These are phyloP conservation scores for Apis cerana DNA, from an alignment of 1,140 invertebrate genomes.

Conservation along the genomic window DNA sequence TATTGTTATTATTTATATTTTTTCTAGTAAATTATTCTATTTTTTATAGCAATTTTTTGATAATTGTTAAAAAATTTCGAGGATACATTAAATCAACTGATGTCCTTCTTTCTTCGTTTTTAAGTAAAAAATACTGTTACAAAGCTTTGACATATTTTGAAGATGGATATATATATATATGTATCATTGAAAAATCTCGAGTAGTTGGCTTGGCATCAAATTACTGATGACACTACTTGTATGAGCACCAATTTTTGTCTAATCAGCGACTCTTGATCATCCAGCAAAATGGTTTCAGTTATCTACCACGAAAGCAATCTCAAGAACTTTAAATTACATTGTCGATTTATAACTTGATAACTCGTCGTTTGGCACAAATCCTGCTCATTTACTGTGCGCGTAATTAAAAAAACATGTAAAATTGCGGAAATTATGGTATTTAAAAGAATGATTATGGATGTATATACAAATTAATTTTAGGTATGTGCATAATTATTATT, in stretches of 20 bases:
- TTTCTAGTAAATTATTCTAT: too few relatives aligned
- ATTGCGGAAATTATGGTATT: neutral
- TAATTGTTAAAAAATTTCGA: constrained; percentile 1
- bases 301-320: constrained; percentile 25
- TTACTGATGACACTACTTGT: constrained; percentile 39
- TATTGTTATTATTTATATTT: too few relatives aligned
- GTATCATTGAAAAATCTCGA: constrained; percentile 46
- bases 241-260: constrained; percentile 38
- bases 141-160: constrained; percentile 40
- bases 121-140: neutral
- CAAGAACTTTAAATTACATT: constrained; percentile 40
- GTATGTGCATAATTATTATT: too few relatives aligned
- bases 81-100: neutral
- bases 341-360: constrained; percentile 24
- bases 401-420: neutral
- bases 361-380: neutral
- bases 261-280: constrained; percentile 48
- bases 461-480: too few relatives aligned
- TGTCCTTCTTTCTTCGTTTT: neutral
- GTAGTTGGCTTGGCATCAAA: constrained; percentile 47
- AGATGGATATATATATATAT: neutral
- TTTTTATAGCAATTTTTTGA: neutral
- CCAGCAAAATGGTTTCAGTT: constrained; percentile 27
- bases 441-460: neutral
- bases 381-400: neutral